Evolutionary conservation across 2,888 invertebrate genomes (phyloP).

Genomic region (Sphinx pinastri): DNA sequence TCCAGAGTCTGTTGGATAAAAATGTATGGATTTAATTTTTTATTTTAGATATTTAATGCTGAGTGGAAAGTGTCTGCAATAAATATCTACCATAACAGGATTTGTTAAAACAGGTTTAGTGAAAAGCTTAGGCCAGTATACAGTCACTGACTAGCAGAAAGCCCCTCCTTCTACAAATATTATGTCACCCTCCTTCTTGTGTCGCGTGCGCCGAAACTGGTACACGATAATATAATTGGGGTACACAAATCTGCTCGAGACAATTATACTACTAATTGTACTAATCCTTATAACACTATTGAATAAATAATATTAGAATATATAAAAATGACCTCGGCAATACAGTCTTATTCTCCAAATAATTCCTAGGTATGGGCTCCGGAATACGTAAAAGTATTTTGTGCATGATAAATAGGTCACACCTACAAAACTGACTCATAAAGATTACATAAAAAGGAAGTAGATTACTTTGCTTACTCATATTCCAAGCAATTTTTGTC

Average conservation of each 20-base stretch:
- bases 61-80: no score
- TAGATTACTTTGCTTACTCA: constrained; percentile 14
- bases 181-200: not conserved
- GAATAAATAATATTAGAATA: no score
- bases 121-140: not conserved
- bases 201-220: not conserved
- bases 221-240: constrained; percentile 1
- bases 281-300: not conserved
- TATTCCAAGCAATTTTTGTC: not conserved
- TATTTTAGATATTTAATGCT: no score
- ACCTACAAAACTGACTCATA: constrained; percentile 11
- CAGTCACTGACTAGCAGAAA: not conserved
- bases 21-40: no score
- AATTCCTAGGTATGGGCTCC: no score
- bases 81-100: no score
- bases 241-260: not conserved
- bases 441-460: constrained; percentile 1
- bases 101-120: no score
- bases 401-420: not conserved
- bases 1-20: no score
- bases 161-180: not conserved
- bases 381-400: not conserved
- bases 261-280: no score
- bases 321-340: no score
- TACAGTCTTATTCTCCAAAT: no score